phyloP scores from a whole-genome alignment of 2,113 vertebrate genomes.

The Bungarus multicinctus region DNA sequence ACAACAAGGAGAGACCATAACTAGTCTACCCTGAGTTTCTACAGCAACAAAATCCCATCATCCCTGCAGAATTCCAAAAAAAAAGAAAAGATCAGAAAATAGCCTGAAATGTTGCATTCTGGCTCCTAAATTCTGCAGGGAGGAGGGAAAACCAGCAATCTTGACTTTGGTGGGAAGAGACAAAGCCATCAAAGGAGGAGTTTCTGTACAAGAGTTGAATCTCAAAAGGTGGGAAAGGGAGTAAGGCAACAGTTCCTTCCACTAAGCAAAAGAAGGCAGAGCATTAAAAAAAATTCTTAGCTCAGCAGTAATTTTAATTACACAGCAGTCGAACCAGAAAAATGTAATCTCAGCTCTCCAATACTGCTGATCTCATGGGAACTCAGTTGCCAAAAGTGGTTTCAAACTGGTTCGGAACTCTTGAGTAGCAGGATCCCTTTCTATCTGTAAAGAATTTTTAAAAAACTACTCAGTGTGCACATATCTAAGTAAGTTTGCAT shows the following conservation, averaged over 20 bases:
- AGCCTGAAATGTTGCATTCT: background rate
- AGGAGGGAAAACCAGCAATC: background rate
- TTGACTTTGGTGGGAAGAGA: background rate
- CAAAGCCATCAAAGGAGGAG: background rate
- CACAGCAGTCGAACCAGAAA: background rate
- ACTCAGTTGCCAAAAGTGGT: background rate
- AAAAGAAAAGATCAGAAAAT: background rate
- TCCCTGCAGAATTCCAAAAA: background rate
- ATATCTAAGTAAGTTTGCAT: background rate
- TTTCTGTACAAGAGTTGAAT: background rate
- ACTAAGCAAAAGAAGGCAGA: background rate
- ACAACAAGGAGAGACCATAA: background rate
- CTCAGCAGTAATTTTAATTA: background rate
- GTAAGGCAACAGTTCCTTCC: background rate
- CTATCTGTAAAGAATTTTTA: background rate
- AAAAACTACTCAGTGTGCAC: background rate
- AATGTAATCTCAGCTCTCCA: background rate
- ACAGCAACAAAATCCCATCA: background rate
- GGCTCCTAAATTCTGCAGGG: background rate
- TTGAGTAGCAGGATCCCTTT: background rate
- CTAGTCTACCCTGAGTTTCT: background rate
- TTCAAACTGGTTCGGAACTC: background rate
- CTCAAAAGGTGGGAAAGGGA: background rate
- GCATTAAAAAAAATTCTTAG: background rate
- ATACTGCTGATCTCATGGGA: background rate